Evolutionary conservation across 2,888 invertebrate species (phyloP), one percentile per base, ranked within the genome.

Genomic region (Mycalesis mineus): DNA sequence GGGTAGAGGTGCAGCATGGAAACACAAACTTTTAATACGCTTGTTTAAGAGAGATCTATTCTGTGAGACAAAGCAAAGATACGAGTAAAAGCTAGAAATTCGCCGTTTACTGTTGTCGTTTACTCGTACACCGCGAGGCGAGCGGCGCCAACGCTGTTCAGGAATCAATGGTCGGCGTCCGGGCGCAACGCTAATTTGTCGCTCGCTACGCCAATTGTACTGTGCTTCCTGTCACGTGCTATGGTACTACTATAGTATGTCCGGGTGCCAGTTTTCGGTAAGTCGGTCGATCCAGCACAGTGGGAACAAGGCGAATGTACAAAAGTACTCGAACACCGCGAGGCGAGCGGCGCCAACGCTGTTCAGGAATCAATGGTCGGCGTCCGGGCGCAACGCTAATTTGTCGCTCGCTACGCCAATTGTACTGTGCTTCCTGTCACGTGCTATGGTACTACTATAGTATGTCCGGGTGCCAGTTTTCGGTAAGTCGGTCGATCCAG

Each of bases 141-240:
- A 58, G 31, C 51, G 86, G 84, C 87, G 85, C 85, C 85, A 78
- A 76, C 77, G 74, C 71, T 63, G 65, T 66, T 71, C 71, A 74
- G 71, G 87, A 84, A 87, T 86, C 88, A 87, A 85, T 87, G 88
- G 79, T 82, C 84, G 80, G 65, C 87, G 87, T 85, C 87, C 88
- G 76, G 70, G 78, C 75, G 69, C 77, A 75, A 75, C 78, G 75
- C 80, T 81, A 84, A 87, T 85, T 88, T 84, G 86, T 78, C 81
- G 78, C 75, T 78, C 84, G 78, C 83, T 78, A 79, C 82, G 77
- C 74, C 88, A 88, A 88, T 88, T 88, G 88, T 82, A 73, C 77
- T 78, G 78, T 70, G 80, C 82, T 88, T 88, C 88, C 88, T 88
- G 88, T 80, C 72, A 69, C 68, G 60, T 61, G 63, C 59, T 62